Base-by-base conservation (phyloP, 92 coral and sea anemone genomes). In the Parazoanthus darwini region DNA sequence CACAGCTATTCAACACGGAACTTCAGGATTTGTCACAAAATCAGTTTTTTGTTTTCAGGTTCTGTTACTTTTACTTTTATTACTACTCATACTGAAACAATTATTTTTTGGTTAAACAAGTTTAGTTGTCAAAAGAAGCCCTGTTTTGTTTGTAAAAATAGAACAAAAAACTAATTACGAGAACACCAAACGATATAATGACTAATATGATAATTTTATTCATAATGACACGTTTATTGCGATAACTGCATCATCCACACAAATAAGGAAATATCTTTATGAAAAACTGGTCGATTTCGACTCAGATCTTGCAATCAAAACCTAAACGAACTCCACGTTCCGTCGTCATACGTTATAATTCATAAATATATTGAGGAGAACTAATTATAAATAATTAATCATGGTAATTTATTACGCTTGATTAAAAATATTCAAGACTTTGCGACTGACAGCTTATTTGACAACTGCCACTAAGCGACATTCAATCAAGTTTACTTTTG, bases 91-190 rank as follows among this genome's bases (percentile, higher is more conserved):
- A 46, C 8, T 13, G n/a, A 82, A 43, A 43, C 54, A 51, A 84
- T 68, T 68, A 84, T 56, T 80, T 79, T 20, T 33, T 58, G 84
- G 84, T 80, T 68, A 68, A 83, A 82, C 63, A 82, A 43, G 74
- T 68, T 15, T 39, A n/a, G 43, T 13, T 39, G 76, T 37, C 63
- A 66, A 71, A 71, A 70, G 35, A 46, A 26, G 20, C 9, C 56
- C 22, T 76, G n/a, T 76, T 26, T 26, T 9, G 37, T 10, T 79
- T 50, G 38, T 48, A 70, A 73, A 72, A 26, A 71, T 44, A 84
- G 16, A 72, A 26, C 87, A 48, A 56, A 84, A 46, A 82, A 42
- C 63, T 3, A 71, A 84, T 84, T 26, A 46, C 6, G 37, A 46
- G 25, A 23, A 44, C 43, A 70, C 43, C 48, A 29, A 68, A 8